Evolutionary conservation across 1,140 invertebrate species (phyloP).

Genomic region (Leptonema lineaticorne): DNA sequence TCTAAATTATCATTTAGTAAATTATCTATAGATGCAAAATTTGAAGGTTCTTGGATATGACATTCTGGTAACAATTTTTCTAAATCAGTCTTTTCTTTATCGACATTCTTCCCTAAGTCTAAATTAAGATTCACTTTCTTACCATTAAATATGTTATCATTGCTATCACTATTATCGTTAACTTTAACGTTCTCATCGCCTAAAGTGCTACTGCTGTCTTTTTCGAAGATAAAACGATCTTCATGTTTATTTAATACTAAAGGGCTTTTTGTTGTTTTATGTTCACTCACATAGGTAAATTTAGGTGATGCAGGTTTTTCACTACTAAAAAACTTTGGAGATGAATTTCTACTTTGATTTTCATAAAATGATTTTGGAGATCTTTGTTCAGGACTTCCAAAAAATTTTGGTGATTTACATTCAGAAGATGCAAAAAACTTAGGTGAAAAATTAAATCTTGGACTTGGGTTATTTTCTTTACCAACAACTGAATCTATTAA

Average conservation of each 20-base stretch:
- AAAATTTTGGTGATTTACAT: constrained; percentile 52
- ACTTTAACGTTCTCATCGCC: constrained; percentile 20
- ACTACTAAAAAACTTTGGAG: constrained; percentile 36
- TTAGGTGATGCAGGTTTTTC: constrained; percentile 52
- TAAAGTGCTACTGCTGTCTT: neutral
- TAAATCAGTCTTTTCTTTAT: constrained; percentile 35
- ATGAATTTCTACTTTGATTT: constrained; percentile 48
- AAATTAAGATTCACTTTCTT: neutral
- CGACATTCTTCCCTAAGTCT: neutral
- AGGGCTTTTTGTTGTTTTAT: constrained; percentile 31
- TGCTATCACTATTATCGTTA: neutral
- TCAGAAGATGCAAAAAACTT: constrained; percentile 53
- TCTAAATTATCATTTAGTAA: constrained; percentile 20
- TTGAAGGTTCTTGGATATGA: neutral
- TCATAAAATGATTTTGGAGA: constrained; percentile 50
- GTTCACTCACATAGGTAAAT: constrained; percentile 44
- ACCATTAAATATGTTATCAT: neutral
- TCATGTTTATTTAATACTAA: constrained; percentile 26
- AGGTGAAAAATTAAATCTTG: constrained; percentile 54
- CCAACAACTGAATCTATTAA: constrained; percentile 45
- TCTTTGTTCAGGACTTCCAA: constrained; percentile 50
- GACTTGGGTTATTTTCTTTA: constrained; percentile 49
- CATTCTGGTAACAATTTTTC: constrained; percentile 26
- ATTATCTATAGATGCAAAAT: neutral
- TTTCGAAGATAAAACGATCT: constrained; percentile 32